Evolutionary conservation across 2,888 invertebrate species (phyloP), one percentile per base, ranked within the genome.

Genomic region (Amphipyra tragopoginis): DNA sequence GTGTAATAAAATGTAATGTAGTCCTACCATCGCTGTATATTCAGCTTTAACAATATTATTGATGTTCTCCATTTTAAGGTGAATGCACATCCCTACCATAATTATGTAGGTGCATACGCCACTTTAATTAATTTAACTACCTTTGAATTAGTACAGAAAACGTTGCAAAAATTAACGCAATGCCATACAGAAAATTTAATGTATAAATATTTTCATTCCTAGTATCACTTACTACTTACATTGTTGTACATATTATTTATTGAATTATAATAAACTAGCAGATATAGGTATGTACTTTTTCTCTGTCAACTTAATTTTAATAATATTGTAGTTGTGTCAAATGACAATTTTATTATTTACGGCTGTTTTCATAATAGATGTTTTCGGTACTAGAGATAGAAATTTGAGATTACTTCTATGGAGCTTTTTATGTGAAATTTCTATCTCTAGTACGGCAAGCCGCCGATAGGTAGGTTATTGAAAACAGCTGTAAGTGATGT

Each of bases 241-340:
- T 42, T 47, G 52, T 45, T 77, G 79, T 77, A 77, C 39, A 78
- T 77, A 75, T 53, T 63, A 64, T 71, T 65, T 43, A 55, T 71
- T 73, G 13, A 51, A 62, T 58, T 45, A 2, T 63, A 34, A 62
- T 64, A 39, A 59, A 65, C 59, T 62, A 51, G 33, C 66, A 58
- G 29, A 21, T 45, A 43, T 61, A 72, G 57, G 36, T 59, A 51
- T 43, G 36, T 59, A 51, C 45, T 56, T 64, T 70, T 71, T 64
- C 57, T 72, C 68, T 58, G 48, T 65, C 62, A 65, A 72, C 36
- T 39, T 70, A 65, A 65, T 61, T 58, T 51, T 53, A 64, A 40
- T 48, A 43, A 44, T 29, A 53, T 11, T 29, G 3, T 44, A 21
- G 21, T 53, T 21, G 65, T 61, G 75, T 70, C 66, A 61, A 72